A percentile compares a stretch with the other conserved stretches of the same genome.
phyloP scores from a whole-genome alignment of 1,140 invertebrate genomes.

The Dreissena polymorpha region DNA sequence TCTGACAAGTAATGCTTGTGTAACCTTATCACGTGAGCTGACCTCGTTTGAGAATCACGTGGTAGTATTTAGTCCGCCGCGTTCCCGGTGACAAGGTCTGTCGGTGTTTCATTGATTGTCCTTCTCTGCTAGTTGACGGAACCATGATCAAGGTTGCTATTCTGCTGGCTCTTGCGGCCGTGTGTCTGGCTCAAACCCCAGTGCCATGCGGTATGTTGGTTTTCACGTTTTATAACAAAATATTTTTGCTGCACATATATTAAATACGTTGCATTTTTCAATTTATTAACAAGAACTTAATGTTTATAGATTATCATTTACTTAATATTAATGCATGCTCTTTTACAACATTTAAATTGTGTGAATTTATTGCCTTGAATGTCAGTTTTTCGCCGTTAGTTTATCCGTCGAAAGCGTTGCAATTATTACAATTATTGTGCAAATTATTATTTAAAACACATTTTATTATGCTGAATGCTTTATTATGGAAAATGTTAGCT shows the following conservation, averaged over 20 bases:
- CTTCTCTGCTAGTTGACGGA: too few relatives aligned
- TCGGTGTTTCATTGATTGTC: not conserved
- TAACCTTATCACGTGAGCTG: not conserved
- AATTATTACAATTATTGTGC: not conserved
- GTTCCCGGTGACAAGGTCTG: not conserved
- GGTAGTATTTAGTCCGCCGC: not conserved
- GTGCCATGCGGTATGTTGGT: conserved; percentile 17
- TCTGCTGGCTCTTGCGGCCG: conserved; percentile 28
- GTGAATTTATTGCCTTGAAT: not conserved
- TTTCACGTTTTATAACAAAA: not conserved
- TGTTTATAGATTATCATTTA: not conserved
- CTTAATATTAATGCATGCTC: not conserved
- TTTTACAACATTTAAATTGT: not conserved
- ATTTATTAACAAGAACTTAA: not conserved
- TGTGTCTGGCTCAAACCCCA: conserved; percentile 27
- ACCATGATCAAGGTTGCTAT: conserved; percentile 15
- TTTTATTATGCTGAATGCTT: not conserved
- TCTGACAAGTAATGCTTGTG: not conserved
- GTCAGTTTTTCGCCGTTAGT: not conserved
- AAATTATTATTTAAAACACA: too few relatives aligned
- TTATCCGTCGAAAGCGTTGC: not conserved
- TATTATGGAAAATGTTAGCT: not conserved
- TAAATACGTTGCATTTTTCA: not conserved
- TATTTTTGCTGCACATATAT: not conserved
- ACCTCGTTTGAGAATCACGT: not conserved